Base-by-base conservation (phyloP, 2,113 vertebrate species). In the Chelonoidis abingdonii region DNA sequence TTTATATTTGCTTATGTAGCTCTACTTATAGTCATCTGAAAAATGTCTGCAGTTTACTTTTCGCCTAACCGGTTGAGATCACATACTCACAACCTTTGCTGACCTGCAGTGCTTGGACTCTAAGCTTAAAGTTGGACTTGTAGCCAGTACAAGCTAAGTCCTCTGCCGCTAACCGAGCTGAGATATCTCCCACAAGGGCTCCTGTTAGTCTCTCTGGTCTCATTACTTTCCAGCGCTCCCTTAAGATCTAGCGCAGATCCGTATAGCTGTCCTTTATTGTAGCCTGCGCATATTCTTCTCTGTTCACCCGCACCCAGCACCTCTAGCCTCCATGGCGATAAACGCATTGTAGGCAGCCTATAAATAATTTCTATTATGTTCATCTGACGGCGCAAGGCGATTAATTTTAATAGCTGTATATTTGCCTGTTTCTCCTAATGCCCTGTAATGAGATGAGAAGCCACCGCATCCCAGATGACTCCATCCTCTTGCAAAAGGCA, bases 361-460 rank as follows among this genome's bases (percentile, higher is more conserved):
- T 98, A 98, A 98, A 98, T 98, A 98, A 98, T 98, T 98, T 98
- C 98, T 98, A 98, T 98, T 98, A 98, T 98, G 98, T 98, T 98
- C 98, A 98, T 98, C 98, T 98, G 98, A 98, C 98, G 98, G 98
- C 98, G 98, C 97, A 97, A 98, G 98, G 98, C 98, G 98, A 98
- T 98, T 98, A 98, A 98, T 98, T 98, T 98, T 98, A 98, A 98
- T 98, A 98, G 98, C 98, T 98, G 98, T 98, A 98, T 98, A 98
- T 98, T 98, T 98, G 98, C 98, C 98, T 98, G 98, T 98, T 98
- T 98, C 98, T 98, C 98, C 98, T 98, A 98, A 98, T 98, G 98
- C 98, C 98, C 96, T 88, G 98, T 98, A 98, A 98, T 98, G 98
- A 98, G 98, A 98, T 98, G 97, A 98, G 98, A 98, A 98, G 98